Evolutionary conservation across 1,140 invertebrate genomes (phyloP), one percentile per base, ranked within the genome.

Genomic region (Odontomachus brunneus): DNA sequence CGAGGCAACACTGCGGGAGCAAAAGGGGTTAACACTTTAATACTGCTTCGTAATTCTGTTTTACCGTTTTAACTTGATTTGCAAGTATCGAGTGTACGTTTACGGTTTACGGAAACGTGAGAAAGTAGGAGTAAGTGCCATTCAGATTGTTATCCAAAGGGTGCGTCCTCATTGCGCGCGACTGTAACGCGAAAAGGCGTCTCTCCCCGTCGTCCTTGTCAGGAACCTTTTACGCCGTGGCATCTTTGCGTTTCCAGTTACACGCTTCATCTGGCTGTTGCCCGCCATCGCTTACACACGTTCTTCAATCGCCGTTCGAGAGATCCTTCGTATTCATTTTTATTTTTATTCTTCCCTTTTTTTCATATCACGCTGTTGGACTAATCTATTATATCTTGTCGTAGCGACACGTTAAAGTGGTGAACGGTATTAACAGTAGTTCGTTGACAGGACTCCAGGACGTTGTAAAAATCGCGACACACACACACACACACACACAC

Each of bases 391-490:
- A n/a, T n/a, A n/a, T 76, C n/a, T 55, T 11, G 55, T 80, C 69
- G 62, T 44, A 69, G 66, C 69, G 71, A 75, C 55, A 74, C 38
- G 38, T 85, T 65, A 67, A 19, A 87, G 48, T 38, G 78, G 82
- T 81, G 75, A 84, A 82, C 73, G 66, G 51, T 87, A 63, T 51
- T 84, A 81, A 87, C 86, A 74, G 38, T 87, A 84, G 63, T 87
- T 33, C 84, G 66, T 78, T 38, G 73, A 84, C 49, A 67, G 75
- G 81, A 87, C 74, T 84, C 74, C 73, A 69, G 69, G 57, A 71
- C 57, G 44, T 15, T 44, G n/a, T 33, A 55, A 49, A 49, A 83
- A 24, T 49, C 48, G 26, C 49, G 72, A 49, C 0, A 57, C 51
- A 12, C 11, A 48, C 9, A 7, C n/a, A n/a, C n/a, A n/a, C n/a